These are phyloP conservation scores for Muntiacus reevesi DNA, from an alignment of 2,113 vertebrate genomes.

Conservation along the genomic window DNA sequence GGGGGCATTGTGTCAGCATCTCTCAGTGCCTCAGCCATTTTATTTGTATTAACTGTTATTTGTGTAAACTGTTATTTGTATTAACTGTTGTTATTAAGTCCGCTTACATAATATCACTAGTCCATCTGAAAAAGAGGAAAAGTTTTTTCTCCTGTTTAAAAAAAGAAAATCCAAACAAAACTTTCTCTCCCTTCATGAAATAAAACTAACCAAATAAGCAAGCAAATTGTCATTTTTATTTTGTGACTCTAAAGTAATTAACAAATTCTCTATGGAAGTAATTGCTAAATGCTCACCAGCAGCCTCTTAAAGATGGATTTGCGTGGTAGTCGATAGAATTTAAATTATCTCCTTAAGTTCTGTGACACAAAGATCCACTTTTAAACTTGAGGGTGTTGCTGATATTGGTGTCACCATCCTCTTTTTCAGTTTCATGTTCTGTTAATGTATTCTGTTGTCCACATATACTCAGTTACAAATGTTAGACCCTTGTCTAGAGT, in stretches of 20 bases:
- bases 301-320: not conserved
- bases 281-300: not conserved
- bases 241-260: not conserved
- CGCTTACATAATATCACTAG: not conserved
- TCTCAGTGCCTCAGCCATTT: not conserved
- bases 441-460: not conserved
- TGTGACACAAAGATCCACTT: not conserved
- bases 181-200: not conserved
- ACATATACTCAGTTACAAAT: not conserved
- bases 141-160: not conserved
- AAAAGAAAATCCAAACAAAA: not conserved
- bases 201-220: not conserved
- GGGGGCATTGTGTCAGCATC: not conserved
- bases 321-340: not conserved
- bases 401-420: not conserved
- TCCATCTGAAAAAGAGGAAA: not conserved
- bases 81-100: not conserved
- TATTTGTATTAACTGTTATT: not conserved
- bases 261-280: not conserved
- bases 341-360: not conserved
- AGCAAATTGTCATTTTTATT: not conserved
- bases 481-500: not conserved
- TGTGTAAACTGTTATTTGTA: not conserved
- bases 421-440: not conserved
- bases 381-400: not conserved